Percentiles rank a stretch among this genome's conserved stretches.
Conservation (phyloP, 2,113 vertebrate genomes). For the Apodemus speciosus region DNA sequence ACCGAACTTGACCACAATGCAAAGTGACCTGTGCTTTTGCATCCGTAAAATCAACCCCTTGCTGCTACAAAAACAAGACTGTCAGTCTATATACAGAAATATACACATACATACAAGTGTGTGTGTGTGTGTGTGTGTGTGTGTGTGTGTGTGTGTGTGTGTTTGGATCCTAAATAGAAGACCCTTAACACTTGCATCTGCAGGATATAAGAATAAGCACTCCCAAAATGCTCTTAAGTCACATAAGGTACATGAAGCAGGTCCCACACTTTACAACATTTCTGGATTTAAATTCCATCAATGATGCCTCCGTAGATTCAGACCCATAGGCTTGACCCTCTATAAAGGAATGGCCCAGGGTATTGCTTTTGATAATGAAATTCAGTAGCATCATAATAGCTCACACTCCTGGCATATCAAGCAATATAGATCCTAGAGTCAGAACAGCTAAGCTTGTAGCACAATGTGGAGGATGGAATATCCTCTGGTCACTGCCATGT, state of each 20-base stretch:
- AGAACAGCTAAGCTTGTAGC: neutral
- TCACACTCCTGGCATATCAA: neutral
- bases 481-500: neutral
- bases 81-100: neutral
- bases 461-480: neutral
- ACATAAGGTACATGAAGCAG: neutral
- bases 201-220: neutral
- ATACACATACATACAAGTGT: neutral
- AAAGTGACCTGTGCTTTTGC: neutral
- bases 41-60: neutral
- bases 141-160: neutral
- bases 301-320: too few relatives aligned
- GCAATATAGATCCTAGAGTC: neutral
- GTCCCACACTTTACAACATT: neutral
- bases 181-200: neutral
- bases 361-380: neutral
- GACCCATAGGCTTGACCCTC: too few relatives aligned
- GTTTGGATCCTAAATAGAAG: neutral
- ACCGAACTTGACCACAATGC: neutral
- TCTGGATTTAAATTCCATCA: neutral
- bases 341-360: neutral
- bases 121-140: neutral
- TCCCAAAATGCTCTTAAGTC: too few relatives aligned
- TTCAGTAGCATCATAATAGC: neutral
- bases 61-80: neutral